These are phyloP conservation scores for Ciona savignyi DNA, from an alignment of 23 tunicate genomes.

Conservation along the genomic window DNA sequence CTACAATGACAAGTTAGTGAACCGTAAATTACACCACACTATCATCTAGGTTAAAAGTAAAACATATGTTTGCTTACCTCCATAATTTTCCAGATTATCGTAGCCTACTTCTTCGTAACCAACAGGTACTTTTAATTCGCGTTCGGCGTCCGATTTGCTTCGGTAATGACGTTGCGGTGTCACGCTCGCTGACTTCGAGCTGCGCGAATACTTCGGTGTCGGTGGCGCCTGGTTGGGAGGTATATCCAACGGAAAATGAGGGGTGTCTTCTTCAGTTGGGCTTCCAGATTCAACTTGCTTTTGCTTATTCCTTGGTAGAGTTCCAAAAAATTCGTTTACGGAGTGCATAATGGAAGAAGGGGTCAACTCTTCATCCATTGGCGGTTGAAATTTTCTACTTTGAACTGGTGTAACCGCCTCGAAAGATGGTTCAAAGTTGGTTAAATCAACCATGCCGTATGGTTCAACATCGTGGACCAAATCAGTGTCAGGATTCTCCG, in stretches of 20 bases:
- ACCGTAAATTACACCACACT: too few relatives aligned
- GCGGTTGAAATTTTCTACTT: background rate
- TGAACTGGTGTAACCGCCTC: constrained; percentile 1
- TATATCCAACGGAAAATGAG: constrained; percentile 37
- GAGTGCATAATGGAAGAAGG: constrained; percentile 43
- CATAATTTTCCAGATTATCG: constrained; percentile 72
- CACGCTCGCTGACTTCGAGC: background rate
- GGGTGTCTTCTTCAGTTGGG: constrained; percentile 19
- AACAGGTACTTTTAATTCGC: background rate
- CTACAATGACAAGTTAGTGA: too few relatives aligned
- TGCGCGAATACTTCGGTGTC: constrained; percentile 3
- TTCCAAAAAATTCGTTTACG: constrained; percentile 30
- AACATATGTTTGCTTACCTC: constrained; percentile 37
- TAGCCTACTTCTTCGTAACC: constrained; percentile 50
- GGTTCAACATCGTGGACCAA: constrained; percentile 51
- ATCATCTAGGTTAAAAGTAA: too few relatives aligned
- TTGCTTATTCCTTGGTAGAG: constrained; percentile 1
- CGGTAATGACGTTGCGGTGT: background rate
- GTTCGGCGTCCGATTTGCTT: constrained; percentile 22
- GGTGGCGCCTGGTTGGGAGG: constrained; percentile 12
- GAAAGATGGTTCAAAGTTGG: constrained; percentile 39
- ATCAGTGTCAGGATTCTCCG: background rate
- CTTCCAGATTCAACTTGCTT: background rate
- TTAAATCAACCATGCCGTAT: constrained; percentile 76
- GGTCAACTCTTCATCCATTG: constrained; percentile 22